Conservation (phyloP, 2,113 vertebrate species). For the Alligator sinensis region DNA sequence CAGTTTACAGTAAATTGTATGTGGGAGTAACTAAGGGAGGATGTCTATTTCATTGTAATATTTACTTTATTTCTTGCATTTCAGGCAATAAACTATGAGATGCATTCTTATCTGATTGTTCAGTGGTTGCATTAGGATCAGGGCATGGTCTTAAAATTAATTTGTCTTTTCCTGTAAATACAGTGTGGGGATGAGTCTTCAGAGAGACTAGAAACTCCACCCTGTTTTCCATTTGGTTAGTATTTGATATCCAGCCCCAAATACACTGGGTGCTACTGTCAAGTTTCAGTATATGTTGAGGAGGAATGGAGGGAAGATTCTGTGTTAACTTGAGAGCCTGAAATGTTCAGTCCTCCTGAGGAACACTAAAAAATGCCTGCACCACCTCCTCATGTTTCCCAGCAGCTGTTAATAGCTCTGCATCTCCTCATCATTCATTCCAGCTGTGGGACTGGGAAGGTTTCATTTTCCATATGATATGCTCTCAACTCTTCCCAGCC, state of each 20-base stretch:
- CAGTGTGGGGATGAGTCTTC: slow-evolving; percentile 63
- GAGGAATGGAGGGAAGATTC: not conserved
- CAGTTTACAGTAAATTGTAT: not conserved
- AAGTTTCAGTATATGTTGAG: not conserved
- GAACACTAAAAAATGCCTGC: not conserved
- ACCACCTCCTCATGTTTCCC: not conserved
- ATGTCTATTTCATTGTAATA: slow-evolving; percentile 9
- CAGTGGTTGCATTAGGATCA: slow-evolving; percentile 34
- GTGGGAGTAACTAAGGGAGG: not conserved
- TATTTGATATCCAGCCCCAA: not conserved
- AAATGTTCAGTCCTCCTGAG: not conserved
- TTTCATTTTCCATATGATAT: slow-evolving; percentile 30
- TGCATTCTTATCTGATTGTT: slow-evolving; percentile 47
- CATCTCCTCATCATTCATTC: not conserved
- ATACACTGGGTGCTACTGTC: not conserved
- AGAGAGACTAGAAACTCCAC: slow-evolving; percentile 35
- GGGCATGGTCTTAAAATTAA: slow-evolving; percentile 47
- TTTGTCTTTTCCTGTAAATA: slow-evolving; percentile 70
- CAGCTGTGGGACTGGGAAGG: not conserved
- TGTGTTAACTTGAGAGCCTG: not conserved
- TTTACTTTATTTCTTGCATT: not conserved
- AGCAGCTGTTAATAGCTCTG: not conserved
- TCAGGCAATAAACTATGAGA: not conserved
- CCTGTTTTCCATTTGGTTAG: slow-evolving; percentile 9
- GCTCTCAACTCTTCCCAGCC: slow-evolving; percentile 21